A percentile compares a stretch with the other conserved stretches of the same genome.
phyloP scores from a whole-genome alignment of 2,113 vertebrate species.

The Sinocyclocheilus maitianheensis region DNA sequence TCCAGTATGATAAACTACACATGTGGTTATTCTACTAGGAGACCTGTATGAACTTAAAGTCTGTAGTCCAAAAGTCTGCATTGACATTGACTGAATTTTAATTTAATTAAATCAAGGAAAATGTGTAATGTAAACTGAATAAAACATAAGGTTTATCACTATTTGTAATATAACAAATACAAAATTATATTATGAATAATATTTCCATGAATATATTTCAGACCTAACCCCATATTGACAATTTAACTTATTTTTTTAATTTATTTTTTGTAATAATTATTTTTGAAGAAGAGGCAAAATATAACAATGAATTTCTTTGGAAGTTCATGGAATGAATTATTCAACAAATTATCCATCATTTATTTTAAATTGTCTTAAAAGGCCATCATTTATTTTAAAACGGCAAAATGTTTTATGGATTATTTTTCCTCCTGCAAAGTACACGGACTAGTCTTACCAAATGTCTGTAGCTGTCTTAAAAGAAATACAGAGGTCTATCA shows the following conservation, averaged over 20 bases:
- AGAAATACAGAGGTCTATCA: conserved; percentile 1
- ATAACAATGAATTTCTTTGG: background rate
- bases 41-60: background rate
- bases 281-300: background rate
- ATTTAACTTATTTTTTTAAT: background rate
- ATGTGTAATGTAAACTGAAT: background rate
- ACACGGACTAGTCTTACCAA: background rate
- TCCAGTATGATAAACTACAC: background rate
- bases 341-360: background rate
- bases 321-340: background rate
- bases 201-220: background rate
- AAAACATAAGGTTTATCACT: background rate
- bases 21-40: background rate
- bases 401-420: background rate
- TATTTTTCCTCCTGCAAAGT: background rate
- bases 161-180: background rate
- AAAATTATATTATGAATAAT: background rate
- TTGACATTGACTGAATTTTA: background rate
- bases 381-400: background rate
- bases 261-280: background rate
- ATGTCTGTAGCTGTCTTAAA: background rate
- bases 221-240: background rate
- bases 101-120: background rate
- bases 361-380: background rate
- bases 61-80: background rate